A percentile compares a stretch with the other conserved stretches of the same genome.
phyloP scores from a whole-genome alignment of 2,888 invertebrate genomes.

The Teleiodes luculella region DNA sequence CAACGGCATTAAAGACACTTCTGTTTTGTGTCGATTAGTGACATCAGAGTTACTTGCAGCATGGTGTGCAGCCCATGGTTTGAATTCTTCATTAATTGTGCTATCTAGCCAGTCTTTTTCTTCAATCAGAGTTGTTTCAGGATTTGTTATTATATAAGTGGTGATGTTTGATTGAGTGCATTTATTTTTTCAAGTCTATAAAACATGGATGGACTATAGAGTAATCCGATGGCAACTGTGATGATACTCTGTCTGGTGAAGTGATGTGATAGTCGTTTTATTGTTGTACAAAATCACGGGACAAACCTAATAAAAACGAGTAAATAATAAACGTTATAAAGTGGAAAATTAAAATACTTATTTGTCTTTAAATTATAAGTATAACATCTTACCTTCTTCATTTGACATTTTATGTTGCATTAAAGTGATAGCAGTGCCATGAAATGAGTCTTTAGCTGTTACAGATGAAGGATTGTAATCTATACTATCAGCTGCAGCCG shows the following conservation, averaged over 20 bases:
- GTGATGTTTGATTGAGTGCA: neutral
- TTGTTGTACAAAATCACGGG: neutral
- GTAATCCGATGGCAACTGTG: neutral
- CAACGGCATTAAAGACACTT: neutral
- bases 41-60: neutral
- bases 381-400: conserved; percentile 11
- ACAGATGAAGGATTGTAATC: neutral
- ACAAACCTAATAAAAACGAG: neutral
- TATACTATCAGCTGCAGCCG: neutral
- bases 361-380: too few species aligned
- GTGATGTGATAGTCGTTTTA: too few species aligned
- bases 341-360: neutral
- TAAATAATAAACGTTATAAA: neutral
- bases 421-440: neutral
- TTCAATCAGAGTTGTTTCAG: neutral
- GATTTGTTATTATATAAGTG: neutral
- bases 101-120: neutral
- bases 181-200: neutral
- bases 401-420: neutral
- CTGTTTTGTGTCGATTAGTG: neutral
- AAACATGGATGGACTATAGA: neutral
- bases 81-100: neutral
- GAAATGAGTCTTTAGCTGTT: neutral
- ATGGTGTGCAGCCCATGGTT: neutral
- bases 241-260: neutral